Evolutionary conservation across 37 sponge, comb jelly and placozoan species (phyloP).

Genomic region (Chondrilla cf. caribensis): DNA sequence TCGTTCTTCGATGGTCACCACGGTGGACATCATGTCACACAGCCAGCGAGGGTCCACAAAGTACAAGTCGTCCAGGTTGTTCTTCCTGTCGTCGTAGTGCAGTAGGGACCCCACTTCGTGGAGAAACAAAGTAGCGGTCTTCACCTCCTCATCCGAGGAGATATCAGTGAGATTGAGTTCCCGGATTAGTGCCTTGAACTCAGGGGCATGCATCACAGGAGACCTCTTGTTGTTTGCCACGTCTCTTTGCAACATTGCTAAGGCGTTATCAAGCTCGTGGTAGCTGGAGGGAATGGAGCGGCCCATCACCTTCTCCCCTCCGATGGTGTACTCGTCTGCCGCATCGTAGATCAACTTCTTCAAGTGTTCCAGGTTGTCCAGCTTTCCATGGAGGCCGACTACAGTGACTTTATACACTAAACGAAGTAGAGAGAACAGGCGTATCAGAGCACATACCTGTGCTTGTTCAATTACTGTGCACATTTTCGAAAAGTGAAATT

Average conservation of each 20-base stretch:
- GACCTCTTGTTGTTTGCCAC: not conserved
- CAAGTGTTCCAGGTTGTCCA: slow-evolving; percentile 35
- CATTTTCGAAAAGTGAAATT: no score
- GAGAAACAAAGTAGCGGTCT: slow-evolving; percentile 42
- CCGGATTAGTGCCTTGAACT: slow-evolving; percentile 33
- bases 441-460: no score
- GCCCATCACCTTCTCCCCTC: slow-evolving; percentile 49
- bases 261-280: slow-evolving; percentile 25
- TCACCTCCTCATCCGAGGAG: slow-evolving; percentile 39
- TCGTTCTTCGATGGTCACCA: slow-evolving; percentile 51
- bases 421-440: not conserved
- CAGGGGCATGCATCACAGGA: slow-evolving; percentile 34
- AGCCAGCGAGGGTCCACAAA: slow-evolving; percentile 70
- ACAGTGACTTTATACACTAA: not conserved
- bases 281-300: slow-evolving; percentile 51
- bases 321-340: slow-evolving; percentile 31
- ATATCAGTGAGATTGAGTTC: slow-evolving; percentile 26
- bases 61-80: slow-evolving; percentile 64
- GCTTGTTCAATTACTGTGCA: no score
- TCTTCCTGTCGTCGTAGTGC: slow-evolving; percentile 55
- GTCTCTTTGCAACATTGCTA: slow-evolving; percentile 9
- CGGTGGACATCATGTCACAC: slow-evolving; percentile 67
- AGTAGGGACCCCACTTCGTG: slow-evolving; percentile 52
- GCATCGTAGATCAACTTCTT: slow-evolving; percentile 45
- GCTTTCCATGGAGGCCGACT: slow-evolving; percentile 9